Conservation (phyloP, 2,113 vertebrate genomes). For the Crotalus viridis region DNA sequence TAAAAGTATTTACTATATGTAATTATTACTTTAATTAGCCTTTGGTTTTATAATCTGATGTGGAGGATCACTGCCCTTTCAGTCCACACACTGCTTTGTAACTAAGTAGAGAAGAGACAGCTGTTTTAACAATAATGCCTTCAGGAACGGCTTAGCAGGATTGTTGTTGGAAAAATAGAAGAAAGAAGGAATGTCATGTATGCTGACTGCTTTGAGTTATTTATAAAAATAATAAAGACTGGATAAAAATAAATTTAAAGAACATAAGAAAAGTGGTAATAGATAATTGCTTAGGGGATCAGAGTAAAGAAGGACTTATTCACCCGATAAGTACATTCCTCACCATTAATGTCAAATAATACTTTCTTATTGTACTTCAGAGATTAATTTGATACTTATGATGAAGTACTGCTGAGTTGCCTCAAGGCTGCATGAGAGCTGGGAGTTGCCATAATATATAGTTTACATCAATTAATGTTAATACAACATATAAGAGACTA, state of each 20-base stretch:
- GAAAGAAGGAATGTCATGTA: neutral
- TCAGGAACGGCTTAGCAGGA: neutral
- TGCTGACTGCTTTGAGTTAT: neutral
- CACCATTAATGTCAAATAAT: too few species aligned
- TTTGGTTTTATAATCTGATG: neutral
- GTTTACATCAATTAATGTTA: too few species aligned
- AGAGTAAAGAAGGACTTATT: too few species aligned
- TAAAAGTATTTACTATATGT: constrained; percentile 7
- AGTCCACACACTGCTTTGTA: neutral
- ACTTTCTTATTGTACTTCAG: too few species aligned
- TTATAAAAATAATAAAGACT: neutral
- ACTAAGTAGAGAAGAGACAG: neutral
- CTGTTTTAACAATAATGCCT: neutral
- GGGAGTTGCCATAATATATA: too few species aligned
- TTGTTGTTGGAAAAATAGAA: neutral
- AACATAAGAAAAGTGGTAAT: neutral
- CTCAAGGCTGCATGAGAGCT: too few species aligned
- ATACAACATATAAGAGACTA: too few species aligned
- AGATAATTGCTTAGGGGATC: neutral
- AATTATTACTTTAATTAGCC: constrained; percentile 1
- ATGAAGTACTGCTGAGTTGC: too few species aligned
- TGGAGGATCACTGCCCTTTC: neutral
- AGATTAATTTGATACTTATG: too few species aligned
- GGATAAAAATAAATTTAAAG: neutral
- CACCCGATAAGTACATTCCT: too few species aligned